These are phyloP conservation scores for Pampus argenteus DNA, from an alignment of 2,797 vertebrate species.

Conservation along the genomic window DNA sequence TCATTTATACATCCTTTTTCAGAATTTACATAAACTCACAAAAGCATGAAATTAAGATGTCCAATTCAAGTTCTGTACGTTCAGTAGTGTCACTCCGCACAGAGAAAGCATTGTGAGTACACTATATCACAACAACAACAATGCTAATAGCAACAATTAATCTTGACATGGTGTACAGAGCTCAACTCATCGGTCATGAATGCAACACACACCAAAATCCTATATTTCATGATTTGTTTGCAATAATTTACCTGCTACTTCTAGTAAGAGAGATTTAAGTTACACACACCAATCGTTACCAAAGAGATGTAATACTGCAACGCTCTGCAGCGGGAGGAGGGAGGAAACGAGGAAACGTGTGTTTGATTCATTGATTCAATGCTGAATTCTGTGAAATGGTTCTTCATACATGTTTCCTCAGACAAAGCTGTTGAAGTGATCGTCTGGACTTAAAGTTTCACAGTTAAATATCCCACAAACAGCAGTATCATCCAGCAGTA, in stretches of 20 bases:
- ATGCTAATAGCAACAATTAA: not conserved
- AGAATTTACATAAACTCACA: slow-evolving; percentile 3
- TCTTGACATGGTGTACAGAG: not conserved
- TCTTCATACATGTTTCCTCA: slow-evolving; percentile 32
- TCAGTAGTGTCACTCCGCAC: not conserved
- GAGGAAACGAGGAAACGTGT: not conserved
- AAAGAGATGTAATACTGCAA: slow-evolving; percentile 24
- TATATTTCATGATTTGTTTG: not conserved
- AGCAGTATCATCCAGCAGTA: slow-evolving; percentile 38
- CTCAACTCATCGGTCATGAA: not conserved
- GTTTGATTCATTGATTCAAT: slow-evolving; percentile 59
- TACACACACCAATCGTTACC: slow-evolving; percentile 27
- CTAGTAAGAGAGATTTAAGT: slow-evolving; percentile 7
- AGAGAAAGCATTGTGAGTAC: not conserved
- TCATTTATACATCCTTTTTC: slow-evolving; percentile 2
- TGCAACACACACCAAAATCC: slow-evolving; percentile 1
- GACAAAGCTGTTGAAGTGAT: slow-evolving; percentile 37
- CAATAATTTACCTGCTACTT: slow-evolving; percentile 1
- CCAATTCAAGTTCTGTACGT: slow-evolving; percentile 4
- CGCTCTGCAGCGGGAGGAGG: slow-evolving; percentile 20
- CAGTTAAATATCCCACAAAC: slow-evolving; percentile 32
- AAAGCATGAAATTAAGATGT: slow-evolving; percentile 2
- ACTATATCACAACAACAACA: not conserved
- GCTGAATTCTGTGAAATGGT: slow-evolving; percentile 51
- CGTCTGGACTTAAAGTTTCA: slow-evolving; percentile 37